A percentile compares a stretch with the other conserved stretches of the same genome.
phyloP scores from a whole-genome alignment of 2,113 vertebrate species.

The Malurus alboscapulatus region DNA sequence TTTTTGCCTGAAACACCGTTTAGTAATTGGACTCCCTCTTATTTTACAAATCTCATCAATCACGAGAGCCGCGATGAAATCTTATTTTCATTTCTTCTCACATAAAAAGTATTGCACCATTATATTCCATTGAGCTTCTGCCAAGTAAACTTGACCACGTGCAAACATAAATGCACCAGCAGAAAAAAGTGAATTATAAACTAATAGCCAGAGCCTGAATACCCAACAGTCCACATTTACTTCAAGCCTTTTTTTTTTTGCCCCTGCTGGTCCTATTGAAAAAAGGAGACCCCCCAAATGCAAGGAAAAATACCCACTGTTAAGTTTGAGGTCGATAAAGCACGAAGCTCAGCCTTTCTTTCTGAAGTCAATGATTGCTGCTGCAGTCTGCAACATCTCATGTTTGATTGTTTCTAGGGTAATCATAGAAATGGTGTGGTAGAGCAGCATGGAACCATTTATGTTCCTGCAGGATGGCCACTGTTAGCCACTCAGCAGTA shows the following conservation, averaged over 20 bases:
- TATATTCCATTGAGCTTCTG: not conserved
- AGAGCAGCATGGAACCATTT: not conserved
- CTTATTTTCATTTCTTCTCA: constrained; percentile 14
- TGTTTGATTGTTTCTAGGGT: not conserved
- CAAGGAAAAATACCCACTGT: not conserved
- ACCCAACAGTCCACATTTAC: not conserved
- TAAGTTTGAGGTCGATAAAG: not conserved
- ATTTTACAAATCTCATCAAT: constrained; percentile 34
- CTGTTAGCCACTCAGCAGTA: not conserved
- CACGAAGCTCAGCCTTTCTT: not conserved
- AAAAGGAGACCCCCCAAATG: not conserved
- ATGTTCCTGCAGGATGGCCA: not conserved
- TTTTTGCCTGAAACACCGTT: not conserved
- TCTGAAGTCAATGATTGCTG: not conserved
- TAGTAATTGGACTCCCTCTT: constrained; percentile 17
- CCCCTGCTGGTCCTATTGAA: not conserved
- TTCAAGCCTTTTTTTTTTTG: not conserved
- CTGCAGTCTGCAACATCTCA: not conserved
- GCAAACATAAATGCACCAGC: not conserved
- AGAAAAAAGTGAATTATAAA: not conserved
- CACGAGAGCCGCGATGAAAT: not conserved
- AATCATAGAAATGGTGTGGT: not conserved
- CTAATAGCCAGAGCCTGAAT: not conserved
- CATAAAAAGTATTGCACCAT: not conserved
- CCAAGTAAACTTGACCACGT: not conserved